Evolutionary conservation across 2,888 invertebrate species (phyloP), one percentile per base, ranked within the genome.

Genomic region (Eulithis prunata): DNA sequence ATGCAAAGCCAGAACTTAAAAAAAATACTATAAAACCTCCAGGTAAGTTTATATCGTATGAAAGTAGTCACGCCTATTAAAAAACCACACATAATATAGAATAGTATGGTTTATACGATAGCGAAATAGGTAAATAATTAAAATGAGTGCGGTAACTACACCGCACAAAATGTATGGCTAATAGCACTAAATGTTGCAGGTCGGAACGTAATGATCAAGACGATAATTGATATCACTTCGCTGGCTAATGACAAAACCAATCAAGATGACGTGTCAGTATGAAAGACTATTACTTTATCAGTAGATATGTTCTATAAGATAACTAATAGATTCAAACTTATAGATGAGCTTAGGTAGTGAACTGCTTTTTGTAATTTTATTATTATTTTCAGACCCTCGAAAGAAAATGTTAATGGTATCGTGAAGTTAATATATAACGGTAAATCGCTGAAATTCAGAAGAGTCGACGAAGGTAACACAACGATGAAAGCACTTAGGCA

Each of bases 351-450:
- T 32, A 6, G 32, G 32, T 32, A 32, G 6, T 3, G 32, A 32
- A 32, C 32, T 32, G 32, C 32, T 3, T 32, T 32, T n/a, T n/a
- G 36, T 38, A 21, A 38, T 21, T 8, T 51, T 43, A 46, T 59
- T 60, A 38, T 69, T 21, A 57, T 56, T 85, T 84, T 32, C 79
- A 88, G 87, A 46, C 67, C 71, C 0, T 64, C 75, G 38, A 81
- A 76, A 6, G 84, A 86, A 47, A 80, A 81, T 43, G 69, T 89
- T 0, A 81, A 85, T 74, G 89, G 88, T 0, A 68, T 85, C 4
- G 74, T 90, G 0, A 84, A 86, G 71, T 52, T 91, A 1, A 79
- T 87, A 21, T 89, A 87, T 62, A 90, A 91, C 57, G 91, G 89
- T 0, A 85, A 85, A 75, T 63, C 80, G 12, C 70, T 89, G 0